Evolutionary conservation across 1,140 invertebrate genomes (phyloP).

Genomic region (Eriosoma lanigerum): DNA sequence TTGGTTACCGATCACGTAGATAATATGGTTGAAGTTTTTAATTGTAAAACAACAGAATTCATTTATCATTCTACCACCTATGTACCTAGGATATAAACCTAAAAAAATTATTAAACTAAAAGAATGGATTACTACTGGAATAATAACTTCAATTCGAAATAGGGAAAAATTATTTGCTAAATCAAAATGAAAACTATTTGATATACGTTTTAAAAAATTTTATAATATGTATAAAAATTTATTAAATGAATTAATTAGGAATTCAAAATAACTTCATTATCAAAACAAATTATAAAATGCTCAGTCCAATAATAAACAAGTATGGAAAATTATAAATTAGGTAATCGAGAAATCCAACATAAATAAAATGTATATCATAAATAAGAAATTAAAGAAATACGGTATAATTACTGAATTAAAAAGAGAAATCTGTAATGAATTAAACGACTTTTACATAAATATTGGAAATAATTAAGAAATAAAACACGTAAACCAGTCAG

Average conservation of each 20-base stretch:
- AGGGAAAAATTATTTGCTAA: background rate
- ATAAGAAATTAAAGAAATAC: background rate
- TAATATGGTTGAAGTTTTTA: background rate
- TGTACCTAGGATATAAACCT: background rate
- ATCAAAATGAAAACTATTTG: background rate
- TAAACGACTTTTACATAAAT: background rate
- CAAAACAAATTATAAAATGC: background rate
- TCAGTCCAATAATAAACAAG: background rate
- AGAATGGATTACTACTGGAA: background rate
- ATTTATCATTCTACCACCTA: background rate
- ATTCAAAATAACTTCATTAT: background rate
- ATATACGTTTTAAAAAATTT: background rate
- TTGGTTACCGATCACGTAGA: background rate
- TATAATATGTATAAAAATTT: background rate
- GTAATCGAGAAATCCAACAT: background rate
- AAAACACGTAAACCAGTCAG: background rate
- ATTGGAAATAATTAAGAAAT: conserved; percentile 8
- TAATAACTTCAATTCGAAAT: background rate
- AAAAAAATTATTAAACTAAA: background rate
- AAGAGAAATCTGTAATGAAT: background rate
- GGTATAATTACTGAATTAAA: background rate
- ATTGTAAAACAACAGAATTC: background rate
- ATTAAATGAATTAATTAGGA: background rate
- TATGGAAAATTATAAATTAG: background rate
- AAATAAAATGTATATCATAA: background rate